phyloP scores from a whole-genome alignment of 2,113 vertebrate species.

The Dipodomys merriami region DNA sequence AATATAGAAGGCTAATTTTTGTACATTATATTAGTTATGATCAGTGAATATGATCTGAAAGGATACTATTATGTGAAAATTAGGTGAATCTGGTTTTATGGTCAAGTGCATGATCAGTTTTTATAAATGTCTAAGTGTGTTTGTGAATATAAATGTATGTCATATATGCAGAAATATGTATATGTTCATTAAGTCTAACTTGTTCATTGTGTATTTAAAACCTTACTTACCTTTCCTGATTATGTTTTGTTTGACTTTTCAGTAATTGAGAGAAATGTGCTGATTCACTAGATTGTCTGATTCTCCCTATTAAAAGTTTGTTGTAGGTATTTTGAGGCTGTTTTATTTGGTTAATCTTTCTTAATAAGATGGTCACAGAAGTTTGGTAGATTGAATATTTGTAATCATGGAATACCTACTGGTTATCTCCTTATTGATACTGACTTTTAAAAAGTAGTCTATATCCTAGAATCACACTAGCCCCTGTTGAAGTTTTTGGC shows the following conservation, averaged over 20 bases:
- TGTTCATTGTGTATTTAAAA: neutral
- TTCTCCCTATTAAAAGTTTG: constrained; percentile 11
- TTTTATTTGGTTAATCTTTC: constrained; percentile 16
- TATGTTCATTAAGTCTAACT: neutral
- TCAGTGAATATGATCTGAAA: neutral
- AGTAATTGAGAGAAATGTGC: constrained; percentile 19
- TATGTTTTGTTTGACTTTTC: neutral
- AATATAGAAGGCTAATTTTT: neutral
- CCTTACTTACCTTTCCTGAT: neutral
- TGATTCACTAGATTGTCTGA: constrained; percentile 14
- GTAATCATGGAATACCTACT: constrained; percentile 22
- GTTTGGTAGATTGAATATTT: constrained; percentile 30
- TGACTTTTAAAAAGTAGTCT: neutral
- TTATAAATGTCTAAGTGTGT: neutral
- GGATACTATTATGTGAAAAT: neutral
- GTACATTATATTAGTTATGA: neutral
- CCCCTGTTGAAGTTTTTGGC: constrained; percentile 12
- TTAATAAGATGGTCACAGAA: neutral
- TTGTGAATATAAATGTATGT: constrained; percentile 14
- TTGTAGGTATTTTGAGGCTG: neutral
- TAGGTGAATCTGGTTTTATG: neutral
- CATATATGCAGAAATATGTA: neutral
- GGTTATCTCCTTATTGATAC: neutral
- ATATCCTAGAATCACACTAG: neutral
- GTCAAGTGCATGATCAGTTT: neutral